phyloP scores from a whole-genome alignment of 2,888 invertebrate genomes.

The Saturnia japonica region DNA sequence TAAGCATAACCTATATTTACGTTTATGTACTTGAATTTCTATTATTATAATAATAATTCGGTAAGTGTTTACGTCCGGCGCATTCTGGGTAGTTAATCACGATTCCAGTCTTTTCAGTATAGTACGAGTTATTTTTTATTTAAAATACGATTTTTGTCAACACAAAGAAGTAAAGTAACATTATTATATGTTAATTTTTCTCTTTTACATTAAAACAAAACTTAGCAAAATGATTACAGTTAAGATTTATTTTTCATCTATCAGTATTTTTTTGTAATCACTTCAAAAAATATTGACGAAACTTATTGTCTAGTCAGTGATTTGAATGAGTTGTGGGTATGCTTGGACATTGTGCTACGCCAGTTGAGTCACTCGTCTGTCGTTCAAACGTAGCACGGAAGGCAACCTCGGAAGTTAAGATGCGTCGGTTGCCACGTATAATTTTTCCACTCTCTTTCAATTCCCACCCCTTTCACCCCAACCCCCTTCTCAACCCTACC shows the following conservation, averaged over 20 bases:
- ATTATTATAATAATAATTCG: neutral
- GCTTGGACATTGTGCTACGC: neutral
- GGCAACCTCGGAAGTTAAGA: constrained; percentile 76
- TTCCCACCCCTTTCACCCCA: constrained; percentile 61
- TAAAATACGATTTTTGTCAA: no score
- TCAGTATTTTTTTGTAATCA: neutral
- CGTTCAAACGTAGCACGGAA: constrained; percentile 55
- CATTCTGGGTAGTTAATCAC: no score
- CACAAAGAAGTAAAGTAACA: no score
- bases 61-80: no score
- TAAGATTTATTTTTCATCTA: no score
- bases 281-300: neutral
- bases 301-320: neutral
- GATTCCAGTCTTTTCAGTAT: no score
- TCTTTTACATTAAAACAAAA: neutral
- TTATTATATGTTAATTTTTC: neutral
- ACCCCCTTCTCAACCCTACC: constrained; percentile 69
- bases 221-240: neutral
- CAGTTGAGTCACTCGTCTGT: constrained; percentile 29
- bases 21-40: neutral
- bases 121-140: no score
- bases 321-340: neutral
- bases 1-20: neutral
- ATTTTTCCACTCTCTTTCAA: constrained; percentile 79
- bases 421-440: constrained; percentile 80